These are phyloP conservation scores for Micromesistius poutassou DNA, from an alignment of 2,797 vertebrate genomes.

Conservation along the genomic window DNA sequence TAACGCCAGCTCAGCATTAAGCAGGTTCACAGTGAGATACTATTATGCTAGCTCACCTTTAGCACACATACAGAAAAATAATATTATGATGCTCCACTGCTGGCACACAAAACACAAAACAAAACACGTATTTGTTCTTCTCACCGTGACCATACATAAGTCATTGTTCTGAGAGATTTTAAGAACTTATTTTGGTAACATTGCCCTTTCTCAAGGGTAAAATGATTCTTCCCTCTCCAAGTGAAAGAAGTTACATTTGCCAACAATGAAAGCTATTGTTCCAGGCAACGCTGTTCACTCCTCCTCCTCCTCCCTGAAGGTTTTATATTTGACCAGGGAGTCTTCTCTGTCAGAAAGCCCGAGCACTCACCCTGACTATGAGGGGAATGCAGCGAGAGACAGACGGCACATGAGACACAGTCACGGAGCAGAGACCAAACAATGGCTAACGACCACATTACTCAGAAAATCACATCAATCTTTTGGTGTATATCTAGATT, in stretches of 20 bases:
- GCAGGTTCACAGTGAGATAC: too few relatives aligned
- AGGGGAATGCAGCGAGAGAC: constrained; percentile 40
- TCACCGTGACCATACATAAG: neutral
- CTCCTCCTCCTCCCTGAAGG: constrained; percentile 17
- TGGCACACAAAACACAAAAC: neutral
- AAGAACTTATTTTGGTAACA: neutral
- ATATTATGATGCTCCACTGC: neutral
- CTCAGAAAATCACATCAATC: neutral
- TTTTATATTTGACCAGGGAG: neutral
- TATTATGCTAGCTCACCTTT: neutral
- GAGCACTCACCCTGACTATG: constrained; percentile 45
- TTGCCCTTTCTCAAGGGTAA: neutral
- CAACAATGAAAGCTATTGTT: neutral
- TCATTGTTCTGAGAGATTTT: neutral
- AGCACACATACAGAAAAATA: too few relatives aligned
- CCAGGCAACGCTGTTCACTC: neutral
- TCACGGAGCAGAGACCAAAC: neutral
- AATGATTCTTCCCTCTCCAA: neutral
- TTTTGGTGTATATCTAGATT: neutral
- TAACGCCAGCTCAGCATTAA: neutral
- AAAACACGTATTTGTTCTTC: neutral
- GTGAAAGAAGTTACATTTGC: neutral
- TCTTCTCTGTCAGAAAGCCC: constrained; percentile 42
- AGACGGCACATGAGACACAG: neutral
- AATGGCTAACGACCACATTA: neutral